These are phyloP conservation scores for Anaspis maculata DNA, from an alignment of 2,888 invertebrate genomes.

Conservation along the genomic window DNA sequence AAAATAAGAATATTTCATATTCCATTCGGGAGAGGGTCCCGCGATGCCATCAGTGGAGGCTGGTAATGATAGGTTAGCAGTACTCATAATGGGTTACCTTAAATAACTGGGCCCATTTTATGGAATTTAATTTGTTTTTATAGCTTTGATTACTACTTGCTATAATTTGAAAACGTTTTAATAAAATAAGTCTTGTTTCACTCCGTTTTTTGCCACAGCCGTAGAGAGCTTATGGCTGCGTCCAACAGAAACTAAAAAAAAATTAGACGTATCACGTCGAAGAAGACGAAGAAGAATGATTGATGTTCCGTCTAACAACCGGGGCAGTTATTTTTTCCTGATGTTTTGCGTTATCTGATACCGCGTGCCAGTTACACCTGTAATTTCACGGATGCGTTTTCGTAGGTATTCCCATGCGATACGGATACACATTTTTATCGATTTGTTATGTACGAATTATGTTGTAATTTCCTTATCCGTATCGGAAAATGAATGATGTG, in stretches of 20 bases:
- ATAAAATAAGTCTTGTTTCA: conserved; percentile 35
- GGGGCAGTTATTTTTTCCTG: conserved; percentile 19
- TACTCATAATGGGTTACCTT: conserved; percentile 42
- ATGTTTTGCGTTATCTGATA: conserved; percentile 23
- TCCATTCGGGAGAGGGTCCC: conserved; percentile 24
- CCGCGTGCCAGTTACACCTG: conserved; percentile 30
- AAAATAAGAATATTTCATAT: conserved; percentile 33
- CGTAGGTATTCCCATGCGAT: no score
- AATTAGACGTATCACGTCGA: conserved; percentile 11
- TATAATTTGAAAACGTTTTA: conserved; percentile 43
- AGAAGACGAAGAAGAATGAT: conserved; percentile 28
- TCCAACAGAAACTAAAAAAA: conserved; percentile 20
- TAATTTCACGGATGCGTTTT: no score
- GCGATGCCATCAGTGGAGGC: conserved; percentile 33
- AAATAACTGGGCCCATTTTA: conserved; percentile 43
- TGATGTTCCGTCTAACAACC: conserved; percentile 31
- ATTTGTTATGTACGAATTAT: conserved; percentile 35
- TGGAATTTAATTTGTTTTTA: conserved; percentile 46
- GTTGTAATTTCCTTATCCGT: conserved; percentile 42
- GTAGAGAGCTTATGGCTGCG: no score
- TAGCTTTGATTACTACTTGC: conserved; percentile 44
- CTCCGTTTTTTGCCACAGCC: conserved; percentile 25
- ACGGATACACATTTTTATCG: conserved; percentile 35
- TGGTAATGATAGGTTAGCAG: conserved; percentile 42
- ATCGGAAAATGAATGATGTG: conserved; percentile 41